Conservation (phyloP, 2,113 vertebrate genomes). For the Elephas maximus region DNA sequence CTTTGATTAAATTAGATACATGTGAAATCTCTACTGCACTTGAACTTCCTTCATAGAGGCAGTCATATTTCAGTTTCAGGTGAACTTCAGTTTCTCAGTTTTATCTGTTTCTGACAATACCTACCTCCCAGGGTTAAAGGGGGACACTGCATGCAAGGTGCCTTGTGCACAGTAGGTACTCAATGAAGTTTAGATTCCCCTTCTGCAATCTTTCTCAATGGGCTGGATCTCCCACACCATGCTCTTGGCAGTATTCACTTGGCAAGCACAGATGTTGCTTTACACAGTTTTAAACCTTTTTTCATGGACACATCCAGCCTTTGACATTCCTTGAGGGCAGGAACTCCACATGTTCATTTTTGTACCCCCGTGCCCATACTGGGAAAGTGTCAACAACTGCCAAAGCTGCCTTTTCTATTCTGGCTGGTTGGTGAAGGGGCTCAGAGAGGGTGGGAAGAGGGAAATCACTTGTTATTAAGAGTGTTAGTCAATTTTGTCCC, state of each 20-base stretch:
- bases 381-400: neutral
- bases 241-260: neutral
- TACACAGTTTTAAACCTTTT: neutral
- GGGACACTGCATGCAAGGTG: neutral
- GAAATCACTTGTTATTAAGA: neutral
- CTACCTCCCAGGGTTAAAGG: neutral
- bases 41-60: neutral
- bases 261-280: neutral
- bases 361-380: neutral
- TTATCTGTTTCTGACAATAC: neutral
- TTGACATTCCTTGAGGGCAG: neutral
- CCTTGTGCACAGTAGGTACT: neutral
- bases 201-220: neutral
- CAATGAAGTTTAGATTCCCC: neutral
- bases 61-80: neutral
- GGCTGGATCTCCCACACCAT: neutral
- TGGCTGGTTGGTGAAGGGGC: neutral
- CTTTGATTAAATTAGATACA: neutral
- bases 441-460: neutral
- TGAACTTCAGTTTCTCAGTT: neutral
- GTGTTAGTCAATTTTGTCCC: neutral
- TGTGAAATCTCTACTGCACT: neutral
- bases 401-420: neutral
- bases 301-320: neutral
- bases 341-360: neutral